phyloP scores from a whole-genome alignment of 2,113 vertebrate genomes.

The Peromyscus polionotus region DNA sequence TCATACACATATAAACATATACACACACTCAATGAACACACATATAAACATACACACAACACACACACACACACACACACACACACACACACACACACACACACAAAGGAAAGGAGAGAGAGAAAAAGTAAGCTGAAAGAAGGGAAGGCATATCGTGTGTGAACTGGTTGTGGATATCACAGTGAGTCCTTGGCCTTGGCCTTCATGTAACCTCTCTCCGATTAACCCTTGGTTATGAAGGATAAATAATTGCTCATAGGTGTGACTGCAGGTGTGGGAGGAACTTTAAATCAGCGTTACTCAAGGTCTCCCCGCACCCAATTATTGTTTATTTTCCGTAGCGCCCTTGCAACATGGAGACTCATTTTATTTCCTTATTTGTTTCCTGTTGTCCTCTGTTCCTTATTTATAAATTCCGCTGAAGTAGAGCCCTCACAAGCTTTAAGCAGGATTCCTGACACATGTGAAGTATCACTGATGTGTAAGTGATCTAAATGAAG shows the following conservation, averaged over 20 bases:
- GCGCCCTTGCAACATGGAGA: neutral
- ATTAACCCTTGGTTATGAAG: neutral
- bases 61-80: no score
- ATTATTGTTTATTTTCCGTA: neutral
- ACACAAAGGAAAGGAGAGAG: neutral
- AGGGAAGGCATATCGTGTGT: neutral
- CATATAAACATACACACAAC: no score
- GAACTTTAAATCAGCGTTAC: neutral
- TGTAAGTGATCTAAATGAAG: neutral
- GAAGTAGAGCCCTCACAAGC: neutral
- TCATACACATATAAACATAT: rapidly evolving
- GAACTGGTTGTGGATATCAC: neutral
- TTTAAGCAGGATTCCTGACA: neutral
- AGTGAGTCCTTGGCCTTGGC: neutral
- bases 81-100: neutral
- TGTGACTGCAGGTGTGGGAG: neutral
- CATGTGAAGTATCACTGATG: neutral
- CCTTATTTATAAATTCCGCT: neutral
- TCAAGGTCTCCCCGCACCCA: neutral
- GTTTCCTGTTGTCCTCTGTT: neutral
- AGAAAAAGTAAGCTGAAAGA: neutral
- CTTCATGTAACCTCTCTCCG: neutral
- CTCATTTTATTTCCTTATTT: slow-evolving; percentile 3
- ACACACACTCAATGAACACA: neutral
- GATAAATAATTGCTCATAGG: neutral